A percentile compares a stretch with the other conserved stretches of the same genome.
Conservation (phyloP, 1,140 invertebrate genomes). For the Pseudomyrmex pallidus region DNA sequence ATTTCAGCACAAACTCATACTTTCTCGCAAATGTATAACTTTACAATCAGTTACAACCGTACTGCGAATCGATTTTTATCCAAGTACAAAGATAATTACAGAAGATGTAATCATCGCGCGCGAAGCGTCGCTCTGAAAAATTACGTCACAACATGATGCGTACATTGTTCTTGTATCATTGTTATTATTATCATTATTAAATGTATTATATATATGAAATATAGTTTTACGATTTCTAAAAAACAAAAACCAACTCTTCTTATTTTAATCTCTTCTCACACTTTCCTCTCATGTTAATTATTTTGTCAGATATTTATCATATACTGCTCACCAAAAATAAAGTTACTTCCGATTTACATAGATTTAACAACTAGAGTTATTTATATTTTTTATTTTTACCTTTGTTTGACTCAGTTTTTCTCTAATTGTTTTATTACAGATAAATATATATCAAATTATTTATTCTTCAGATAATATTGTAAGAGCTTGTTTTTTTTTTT, state of each 20-base stretch:
- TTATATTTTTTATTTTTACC: neutral
- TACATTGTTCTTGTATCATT: conserved; percentile 62
- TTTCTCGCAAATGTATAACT: conserved; percentile 55
- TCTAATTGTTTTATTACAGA: too few species aligned
- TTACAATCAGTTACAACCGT: conserved; percentile 29
- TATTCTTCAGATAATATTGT: too few species aligned
- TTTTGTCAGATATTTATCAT: neutral
- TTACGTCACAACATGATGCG: conserved; percentile 58
- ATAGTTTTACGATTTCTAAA: conserved; percentile 76
- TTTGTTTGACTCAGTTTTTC: too few species aligned
- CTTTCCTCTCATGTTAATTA: neutral
- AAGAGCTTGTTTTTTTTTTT: too few species aligned
- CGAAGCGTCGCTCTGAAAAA: conserved; percentile 12
- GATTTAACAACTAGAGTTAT: conserved; percentile 23
- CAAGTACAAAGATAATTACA: conserved; percentile 69
- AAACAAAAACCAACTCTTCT: neutral
- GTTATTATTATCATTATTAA: conserved; percentile 68
- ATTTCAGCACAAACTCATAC: conserved; percentile 46
- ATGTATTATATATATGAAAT: conserved; percentile 66
- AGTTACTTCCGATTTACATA: conserved; percentile 23
- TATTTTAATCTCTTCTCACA: neutral
- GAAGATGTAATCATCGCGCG: conserved; percentile 41
- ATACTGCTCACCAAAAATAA: neutral
- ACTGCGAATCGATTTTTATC: conserved; percentile 62
- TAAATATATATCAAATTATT: too few species aligned